Evolutionary conservation across 2,113 vertebrate species (phyloP).

Genomic region (Leiothrix lutea): DNA sequence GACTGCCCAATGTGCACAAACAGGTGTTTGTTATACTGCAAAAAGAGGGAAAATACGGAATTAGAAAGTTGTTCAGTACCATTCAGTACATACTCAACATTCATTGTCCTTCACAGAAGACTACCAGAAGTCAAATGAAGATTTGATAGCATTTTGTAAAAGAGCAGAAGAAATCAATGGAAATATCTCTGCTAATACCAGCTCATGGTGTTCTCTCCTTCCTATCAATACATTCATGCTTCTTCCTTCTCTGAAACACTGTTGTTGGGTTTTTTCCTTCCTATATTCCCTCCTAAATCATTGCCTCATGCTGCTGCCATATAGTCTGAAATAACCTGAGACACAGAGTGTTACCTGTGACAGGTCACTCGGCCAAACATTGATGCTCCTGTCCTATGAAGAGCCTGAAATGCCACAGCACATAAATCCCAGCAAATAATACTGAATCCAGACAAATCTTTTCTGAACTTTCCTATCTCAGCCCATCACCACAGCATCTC

Average conservation of each 20-base stretch:
- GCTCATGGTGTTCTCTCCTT: background rate
- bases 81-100: background rate
- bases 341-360: background rate
- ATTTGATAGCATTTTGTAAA: background rate
- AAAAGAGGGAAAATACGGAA: background rate
- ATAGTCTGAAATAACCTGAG: background rate
- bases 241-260: background rate
- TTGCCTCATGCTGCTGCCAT: background rate
- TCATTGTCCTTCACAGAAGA: background rate
- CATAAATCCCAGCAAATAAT: background rate
- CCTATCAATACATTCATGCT: background rate
- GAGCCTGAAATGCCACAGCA: background rate
- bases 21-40: conserved; percentile 92
- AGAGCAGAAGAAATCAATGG: background rate
- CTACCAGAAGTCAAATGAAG: background rate
- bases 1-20: conserved; percentile 93
- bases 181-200: background rate
- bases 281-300: background rate
- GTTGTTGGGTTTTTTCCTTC: background rate
- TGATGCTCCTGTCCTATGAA: background rate
- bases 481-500: background rate
- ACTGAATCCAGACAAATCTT: background rate
- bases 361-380: background rate
- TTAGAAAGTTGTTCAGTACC: background rate
- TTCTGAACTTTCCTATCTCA: background rate